Conservation (phyloP, 2,113 vertebrate species). For the Thermophis baileyi region DNA sequence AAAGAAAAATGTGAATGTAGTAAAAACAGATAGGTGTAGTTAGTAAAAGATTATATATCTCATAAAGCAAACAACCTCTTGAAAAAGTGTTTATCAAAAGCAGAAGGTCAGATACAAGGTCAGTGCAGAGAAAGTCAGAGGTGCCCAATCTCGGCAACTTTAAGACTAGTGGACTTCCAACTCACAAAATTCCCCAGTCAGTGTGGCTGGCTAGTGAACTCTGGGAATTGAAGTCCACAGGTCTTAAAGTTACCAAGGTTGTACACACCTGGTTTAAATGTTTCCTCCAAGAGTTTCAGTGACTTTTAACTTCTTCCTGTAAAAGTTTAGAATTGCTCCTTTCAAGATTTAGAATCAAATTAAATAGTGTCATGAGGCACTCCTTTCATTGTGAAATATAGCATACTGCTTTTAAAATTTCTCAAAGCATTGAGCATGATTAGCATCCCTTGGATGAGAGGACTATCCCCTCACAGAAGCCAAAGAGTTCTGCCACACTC, state of each 20-base stretch:
- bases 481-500: background rate
- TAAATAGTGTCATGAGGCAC: constrained; percentile 8
- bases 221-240: background rate
- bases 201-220: background rate
- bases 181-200: background rate
- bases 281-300: background rate
- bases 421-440: background rate
- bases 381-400: background rate
- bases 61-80: background rate
- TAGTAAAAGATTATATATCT: background rate
- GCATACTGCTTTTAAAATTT: background rate
- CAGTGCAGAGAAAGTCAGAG: background rate
- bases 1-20: background rate
- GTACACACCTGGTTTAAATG: background rate
- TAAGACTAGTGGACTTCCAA: background rate
- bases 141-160: background rate
- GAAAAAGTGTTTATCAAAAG: background rate
- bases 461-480: background rate
- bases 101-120: background rate
- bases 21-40: background rate
- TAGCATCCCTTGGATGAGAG: background rate
- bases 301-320: background rate
- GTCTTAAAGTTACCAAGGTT: background rate
- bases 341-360: constrained; percentile 26
- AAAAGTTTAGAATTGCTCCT: constrained; percentile 66